Base-by-base conservation (phyloP, 2,113 vertebrate species). In the Lasiurus cinereus region DNA sequence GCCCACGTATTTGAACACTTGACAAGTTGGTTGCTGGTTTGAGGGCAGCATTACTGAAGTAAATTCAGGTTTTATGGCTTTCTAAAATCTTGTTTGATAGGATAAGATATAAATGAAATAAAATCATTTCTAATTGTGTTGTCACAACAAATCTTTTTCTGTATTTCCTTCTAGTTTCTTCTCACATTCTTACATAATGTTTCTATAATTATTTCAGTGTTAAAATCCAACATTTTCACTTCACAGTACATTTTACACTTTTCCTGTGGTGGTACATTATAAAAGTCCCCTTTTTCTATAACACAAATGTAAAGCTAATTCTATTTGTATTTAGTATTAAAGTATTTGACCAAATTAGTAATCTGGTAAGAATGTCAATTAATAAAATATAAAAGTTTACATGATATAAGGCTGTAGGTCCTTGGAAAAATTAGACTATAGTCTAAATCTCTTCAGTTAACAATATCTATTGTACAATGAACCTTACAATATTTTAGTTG, bases 61-160 rank as follows among this genome's bases (percentile, higher is more conserved):
- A 78, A 96, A 15, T 84, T 39, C 22, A 39, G 14, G 54, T 73
- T 72, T 91, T 93, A 18, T 88, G n/a, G 8, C 39, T 92, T 90
- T 88, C 21, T 74, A n/a, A 90, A 92, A 36, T 73, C 80, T 54
- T 59, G 91, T 66, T 79, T 87, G 64, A 54, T 84, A 16, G 18
- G 33, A 87, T 31, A 96, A 97, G 18, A 73, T 85, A 21, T 79
- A 93, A 83, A 52, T 82, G 52, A 94, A 93, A 76, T 79, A 90
- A 90, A 70, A 74, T 64, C 18, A 54, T 8, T 83, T 16, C 56
- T n/a, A 88, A 9, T 93, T 89, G 78, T 93, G 4, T 87, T 93
- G 4, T 48, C 36, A 29, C 27, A 62, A 33, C 52, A 96, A 50
- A 73, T 56, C 21, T 52, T 74, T 85, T 89, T 80, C 24, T 78